Evolutionary conservation across 2,797 vertebrate species (phyloP).

Genomic region (Dermochelys coriacea): DNA sequence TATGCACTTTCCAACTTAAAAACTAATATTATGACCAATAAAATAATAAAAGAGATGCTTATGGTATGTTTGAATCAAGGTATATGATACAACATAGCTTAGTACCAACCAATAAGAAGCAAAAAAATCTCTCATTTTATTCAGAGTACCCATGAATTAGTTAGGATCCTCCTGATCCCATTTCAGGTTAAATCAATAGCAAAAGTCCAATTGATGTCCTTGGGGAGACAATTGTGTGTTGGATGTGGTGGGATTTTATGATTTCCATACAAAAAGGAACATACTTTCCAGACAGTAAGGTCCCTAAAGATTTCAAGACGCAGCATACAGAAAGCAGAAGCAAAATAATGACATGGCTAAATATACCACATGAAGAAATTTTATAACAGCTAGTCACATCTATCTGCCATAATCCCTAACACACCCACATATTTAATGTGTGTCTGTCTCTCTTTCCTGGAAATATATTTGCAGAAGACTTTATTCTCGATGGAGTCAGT

Average conservation of each 20-base stretch:
- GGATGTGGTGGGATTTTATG: neutral
- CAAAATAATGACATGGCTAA: neutral
- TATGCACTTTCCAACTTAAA: neutral
- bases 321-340: neutral
- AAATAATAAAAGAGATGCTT: neutral
- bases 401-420: neutral
- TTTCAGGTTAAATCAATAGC: neutral
- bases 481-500: constrained; percentile 12
- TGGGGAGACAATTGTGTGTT: neutral
- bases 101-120: neutral
- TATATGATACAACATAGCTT: neutral
- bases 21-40: neutral
- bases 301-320: neutral
- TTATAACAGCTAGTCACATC: neutral
- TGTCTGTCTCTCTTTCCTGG: neutral
- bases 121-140: neutral
- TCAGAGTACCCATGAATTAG: neutral
- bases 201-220: neutral
- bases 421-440: neutral
- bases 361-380: neutral
- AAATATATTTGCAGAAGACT: neutral
- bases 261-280: neutral
- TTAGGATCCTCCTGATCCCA: neutral
- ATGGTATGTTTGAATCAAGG: neutral
- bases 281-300: neutral